Evolutionary conservation across 2,888 invertebrate genomes (phyloP).

Genomic region (Dolichopus griseipennis): DNA sequence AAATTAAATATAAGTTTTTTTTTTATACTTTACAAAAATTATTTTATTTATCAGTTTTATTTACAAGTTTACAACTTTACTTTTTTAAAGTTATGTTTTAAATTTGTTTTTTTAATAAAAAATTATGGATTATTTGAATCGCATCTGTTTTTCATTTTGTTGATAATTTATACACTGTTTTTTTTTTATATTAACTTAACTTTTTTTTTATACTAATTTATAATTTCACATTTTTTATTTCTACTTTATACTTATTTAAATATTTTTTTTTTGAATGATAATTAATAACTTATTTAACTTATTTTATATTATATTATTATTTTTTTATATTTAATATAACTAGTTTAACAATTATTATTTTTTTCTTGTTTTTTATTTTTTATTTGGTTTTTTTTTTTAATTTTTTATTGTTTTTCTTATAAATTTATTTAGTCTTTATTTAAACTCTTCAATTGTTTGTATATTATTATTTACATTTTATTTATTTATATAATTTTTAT

Average conservation of each 20-base stretch:
- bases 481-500: no score
- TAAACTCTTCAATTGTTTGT: constrained; percentile 2
- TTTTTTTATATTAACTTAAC: neutral
- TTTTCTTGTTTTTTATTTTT: neutral
- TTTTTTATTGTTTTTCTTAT: neutral
- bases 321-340: neutral
- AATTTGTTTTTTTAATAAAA: no score
- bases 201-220: no score
- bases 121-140: neutral
- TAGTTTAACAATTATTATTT: constrained; percentile 1
- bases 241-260: neutral
- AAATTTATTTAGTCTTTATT: neutral
- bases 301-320: neutral
- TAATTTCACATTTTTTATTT: neutral
- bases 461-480: neutral
- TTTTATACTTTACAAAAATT: no score
- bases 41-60: no score
- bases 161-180: neutral
- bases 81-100: no score
- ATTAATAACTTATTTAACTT: neutral
- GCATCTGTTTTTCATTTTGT: neutral
- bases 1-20: no score
- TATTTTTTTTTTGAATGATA: neutral
- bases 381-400: neutral
- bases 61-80: no score